Evolutionary conservation across 2,797 vertebrate genomes (phyloP), one percentile per base, ranked within the genome.

Genomic region (Sebastes nivosus): DNA sequence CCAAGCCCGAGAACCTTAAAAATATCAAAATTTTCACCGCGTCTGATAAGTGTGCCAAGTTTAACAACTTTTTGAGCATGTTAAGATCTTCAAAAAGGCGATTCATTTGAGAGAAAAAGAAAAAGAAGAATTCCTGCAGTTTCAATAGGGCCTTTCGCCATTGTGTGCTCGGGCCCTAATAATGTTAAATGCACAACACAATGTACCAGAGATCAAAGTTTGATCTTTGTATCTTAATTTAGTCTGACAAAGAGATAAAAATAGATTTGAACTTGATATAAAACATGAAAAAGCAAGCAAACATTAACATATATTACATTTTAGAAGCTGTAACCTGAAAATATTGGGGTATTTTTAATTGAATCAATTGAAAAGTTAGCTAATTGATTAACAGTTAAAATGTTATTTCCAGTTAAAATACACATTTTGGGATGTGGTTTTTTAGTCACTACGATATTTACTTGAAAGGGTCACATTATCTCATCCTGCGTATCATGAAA

Each of bases 1-100:
- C 36, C 36, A 0, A 38, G 0, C 0, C 36, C 11, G 36, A 38
- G 12, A 36, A 0, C 4, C 36, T 36, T 13, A 36, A 36, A 36
- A 36, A 36, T 36, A 36, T 12, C 10, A 36, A 36, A 2, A 12
- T 36, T 38, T 38, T 38, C 36, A 38, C 36, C 2, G 12, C 4
- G 12, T 38, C 36, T 38, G 36, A 38, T 38, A 38, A 38, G 36
- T 36, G 36, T 36, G 34, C 36, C 36, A 36, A 36, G 36, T 38
- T 38, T 38, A 38, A 38, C 36, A 38, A 38, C 36, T 38, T 38
- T 38, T 0, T 38, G 36, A 38, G 36, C 36, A 38, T 38, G 36
- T 0, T 38, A 38, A 13, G 12, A 2, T 38, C 36, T 0, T 38
- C 36, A 13, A 38, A 38, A 38, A 38, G 36, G 36, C 5, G 4